These are phyloP conservation scores for Proales similis DNA, from an alignment of 1,140 invertebrate genomes.

Conservation along the genomic window DNA sequence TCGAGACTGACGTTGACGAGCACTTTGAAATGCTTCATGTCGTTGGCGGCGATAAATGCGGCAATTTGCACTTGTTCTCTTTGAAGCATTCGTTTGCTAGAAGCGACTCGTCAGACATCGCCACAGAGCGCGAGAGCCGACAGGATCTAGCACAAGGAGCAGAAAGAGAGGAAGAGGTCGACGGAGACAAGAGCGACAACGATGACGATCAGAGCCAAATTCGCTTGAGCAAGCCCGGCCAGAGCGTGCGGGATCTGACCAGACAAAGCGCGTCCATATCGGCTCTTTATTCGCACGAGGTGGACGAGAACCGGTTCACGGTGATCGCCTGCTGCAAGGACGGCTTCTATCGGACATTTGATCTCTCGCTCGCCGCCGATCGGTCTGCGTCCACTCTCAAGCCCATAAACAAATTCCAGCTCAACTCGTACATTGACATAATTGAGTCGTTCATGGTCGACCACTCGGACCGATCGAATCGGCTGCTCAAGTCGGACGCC, in stretches of 20 bases:
- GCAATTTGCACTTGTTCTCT: constrained; percentile 36
- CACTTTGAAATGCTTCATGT: constrained; percentile 3
- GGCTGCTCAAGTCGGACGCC: background rate
- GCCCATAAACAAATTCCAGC: constrained; percentile 30
- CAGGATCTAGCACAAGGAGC: background rate
- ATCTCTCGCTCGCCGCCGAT: background rate
- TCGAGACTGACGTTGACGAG: background rate
- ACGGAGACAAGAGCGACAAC: background rate
- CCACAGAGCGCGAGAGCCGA: no score
- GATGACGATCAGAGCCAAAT: background rate
- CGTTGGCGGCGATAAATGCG: constrained; percentile 26
- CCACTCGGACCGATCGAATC: background rate
- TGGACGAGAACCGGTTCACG: background rate
- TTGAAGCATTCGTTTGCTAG: no score
- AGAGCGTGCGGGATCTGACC: constrained; percentile 4
- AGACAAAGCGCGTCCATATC: constrained; percentile 27
- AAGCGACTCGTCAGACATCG: no score
- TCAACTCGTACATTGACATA: constrained; percentile 33
- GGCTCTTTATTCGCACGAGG: constrained; percentile 9
- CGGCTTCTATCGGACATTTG: constrained; percentile 31
- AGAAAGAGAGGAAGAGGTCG: background rate
- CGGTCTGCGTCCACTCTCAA: constrained; percentile 3
- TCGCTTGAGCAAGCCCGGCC: background rate
- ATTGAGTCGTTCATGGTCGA: constrained; percentile 32
- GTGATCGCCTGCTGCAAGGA: constrained; percentile 25